A percentile compares a stretch with the other conserved stretches of the same genome.
Conservation (phyloP, 2,113 vertebrate species). For the Anolis sagrei region DNA sequence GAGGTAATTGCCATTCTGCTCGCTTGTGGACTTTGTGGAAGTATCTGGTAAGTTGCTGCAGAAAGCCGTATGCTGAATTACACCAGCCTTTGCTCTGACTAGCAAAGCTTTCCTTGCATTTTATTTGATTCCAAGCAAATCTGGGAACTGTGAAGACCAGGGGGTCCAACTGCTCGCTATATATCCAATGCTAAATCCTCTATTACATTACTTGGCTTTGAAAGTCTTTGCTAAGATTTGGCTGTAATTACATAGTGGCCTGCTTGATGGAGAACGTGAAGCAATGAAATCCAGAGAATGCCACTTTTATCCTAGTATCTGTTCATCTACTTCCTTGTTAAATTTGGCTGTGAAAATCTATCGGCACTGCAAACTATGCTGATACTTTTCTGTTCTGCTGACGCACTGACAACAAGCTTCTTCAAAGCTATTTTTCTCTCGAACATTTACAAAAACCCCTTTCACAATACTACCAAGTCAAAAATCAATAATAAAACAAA, state of each 20-base stretch:
- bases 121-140: background rate
- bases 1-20: background rate
- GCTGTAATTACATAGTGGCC: background rate
- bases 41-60: background rate
- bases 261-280: background rate
- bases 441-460: background rate
- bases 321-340: background rate
- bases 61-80: background rate
- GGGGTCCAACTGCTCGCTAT: background rate
- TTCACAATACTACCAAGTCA: background rate
- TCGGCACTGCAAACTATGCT: background rate
- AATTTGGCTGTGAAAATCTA: background rate
- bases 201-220: background rate
- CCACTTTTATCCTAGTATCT: background rate
- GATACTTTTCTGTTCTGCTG: background rate
- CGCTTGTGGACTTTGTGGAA: background rate
- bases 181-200: background rate
- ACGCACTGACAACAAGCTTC: background rate
- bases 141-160: background rate
- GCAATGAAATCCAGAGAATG: background rate
- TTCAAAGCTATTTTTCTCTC: background rate
- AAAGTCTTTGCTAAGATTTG: background rate
- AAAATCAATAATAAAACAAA: constrained; percentile 19
- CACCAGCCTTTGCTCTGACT: background rate
- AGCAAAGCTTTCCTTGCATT: background rate